These are phyloP conservation scores for Pimpla rufipes DNA, from an alignment of 2,888 invertebrate species.

Conservation along the genomic window DNA sequence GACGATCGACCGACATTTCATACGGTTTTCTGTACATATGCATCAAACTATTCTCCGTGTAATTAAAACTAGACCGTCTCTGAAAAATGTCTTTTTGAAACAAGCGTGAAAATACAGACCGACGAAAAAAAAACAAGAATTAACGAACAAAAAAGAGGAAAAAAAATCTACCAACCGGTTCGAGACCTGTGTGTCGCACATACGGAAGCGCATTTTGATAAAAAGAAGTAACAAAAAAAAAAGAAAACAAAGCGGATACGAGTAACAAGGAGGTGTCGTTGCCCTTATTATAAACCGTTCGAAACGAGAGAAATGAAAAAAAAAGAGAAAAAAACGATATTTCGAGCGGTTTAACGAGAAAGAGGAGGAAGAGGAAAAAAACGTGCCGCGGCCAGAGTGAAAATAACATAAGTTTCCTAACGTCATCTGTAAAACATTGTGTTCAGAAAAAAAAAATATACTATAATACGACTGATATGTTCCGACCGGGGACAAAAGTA, in stretches of 20 bases:
- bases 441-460: conserved; percentile 84
- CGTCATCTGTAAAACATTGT: conserved; percentile 85
- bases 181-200: conserved; percentile 50
- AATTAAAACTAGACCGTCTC: conserved; percentile 65
- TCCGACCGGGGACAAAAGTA: conserved; percentile 77
- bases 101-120: conserved; percentile 9
- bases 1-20: conserved; percentile 42
- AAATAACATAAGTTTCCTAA: conserved; percentile 85
- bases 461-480: conserved; percentile 85
- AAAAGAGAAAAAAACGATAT: conserved; percentile 49
- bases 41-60: conserved; percentile 63
- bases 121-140: conserved; percentile 10
- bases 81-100: conserved; percentile 48
- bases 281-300: conserved; percentile 58
- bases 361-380: conserved; percentile 63
- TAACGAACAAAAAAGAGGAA: conserved; percentile 19
- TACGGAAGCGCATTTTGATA: conserved; percentile 57
- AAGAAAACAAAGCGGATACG: conserved; percentile 16
- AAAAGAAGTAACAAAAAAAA: too few relatives aligned
- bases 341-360: conserved; percentile 40
- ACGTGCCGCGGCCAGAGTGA: conserved; percentile 82
- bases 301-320: conserved; percentile 29
- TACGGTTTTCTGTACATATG: conserved; percentile 67
- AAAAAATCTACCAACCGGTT: conserved; percentile 56
- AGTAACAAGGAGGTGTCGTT: conserved; percentile 49